phyloP scores from a whole-genome alignment of 2,888 invertebrate genomes.

The Salticus scenicus region DNA sequence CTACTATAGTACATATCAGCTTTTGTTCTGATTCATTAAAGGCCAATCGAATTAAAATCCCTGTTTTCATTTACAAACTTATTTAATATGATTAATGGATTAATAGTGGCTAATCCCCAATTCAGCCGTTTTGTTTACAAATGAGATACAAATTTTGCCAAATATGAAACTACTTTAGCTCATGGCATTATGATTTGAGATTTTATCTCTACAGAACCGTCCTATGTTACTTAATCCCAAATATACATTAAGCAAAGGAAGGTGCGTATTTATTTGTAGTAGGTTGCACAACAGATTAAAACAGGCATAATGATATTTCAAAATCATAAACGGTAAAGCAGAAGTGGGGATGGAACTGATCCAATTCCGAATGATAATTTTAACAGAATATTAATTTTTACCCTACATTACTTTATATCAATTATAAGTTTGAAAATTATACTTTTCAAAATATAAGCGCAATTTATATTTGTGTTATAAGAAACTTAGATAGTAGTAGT shows the following conservation, averaged over 20 bases:
- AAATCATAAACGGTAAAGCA: no score
- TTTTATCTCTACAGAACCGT: neutral
- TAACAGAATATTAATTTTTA: no score
- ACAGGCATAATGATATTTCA: no score
- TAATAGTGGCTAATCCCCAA: neutral
- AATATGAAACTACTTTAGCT: neutral
- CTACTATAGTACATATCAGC: no score
- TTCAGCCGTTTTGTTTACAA: neutral
- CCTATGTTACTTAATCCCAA: neutral
- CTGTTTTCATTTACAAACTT: neutral
- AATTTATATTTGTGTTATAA: no score
- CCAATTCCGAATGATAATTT: no score
- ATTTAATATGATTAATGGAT: neutral
- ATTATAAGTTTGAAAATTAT: no score
- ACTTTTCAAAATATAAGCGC: no score
- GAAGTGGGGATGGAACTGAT: no score
- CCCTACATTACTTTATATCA: no score
- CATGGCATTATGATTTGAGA: neutral
- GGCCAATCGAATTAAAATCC: neutral
- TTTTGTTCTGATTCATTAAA: no score
- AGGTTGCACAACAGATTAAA: neutral
- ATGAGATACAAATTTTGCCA: neutral
- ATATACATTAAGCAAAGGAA: neutral
- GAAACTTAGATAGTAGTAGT: no score
- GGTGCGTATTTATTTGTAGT: neutral